phyloP scores from a whole-genome alignment of 2,113 vertebrate genomes.

The Pachycephala philippinensis region DNA sequence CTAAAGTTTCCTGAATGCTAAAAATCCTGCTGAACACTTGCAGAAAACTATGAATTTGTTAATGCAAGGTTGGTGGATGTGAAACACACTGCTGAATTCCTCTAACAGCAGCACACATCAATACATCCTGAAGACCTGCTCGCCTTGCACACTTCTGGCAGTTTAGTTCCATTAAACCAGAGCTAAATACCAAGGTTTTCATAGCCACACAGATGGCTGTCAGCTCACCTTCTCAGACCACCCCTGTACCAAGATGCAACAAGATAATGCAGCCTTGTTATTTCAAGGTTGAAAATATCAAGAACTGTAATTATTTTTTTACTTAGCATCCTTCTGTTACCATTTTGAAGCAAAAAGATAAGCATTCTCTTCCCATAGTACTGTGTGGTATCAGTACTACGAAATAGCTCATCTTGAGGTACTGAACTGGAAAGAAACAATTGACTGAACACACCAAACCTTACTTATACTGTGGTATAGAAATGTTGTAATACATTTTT shows the following conservation, averaged over 20 bases:
- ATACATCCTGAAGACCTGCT: background rate
- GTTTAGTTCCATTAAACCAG: background rate
- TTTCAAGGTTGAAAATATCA: background rate
- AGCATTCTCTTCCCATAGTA: background rate
- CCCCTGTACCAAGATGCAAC: background rate
- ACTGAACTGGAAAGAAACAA: background rate
- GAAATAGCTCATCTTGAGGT: background rate
- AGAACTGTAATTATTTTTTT: background rate
- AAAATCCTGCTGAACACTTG: background rate
- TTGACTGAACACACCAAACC: background rate
- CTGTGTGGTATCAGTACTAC: background rate
- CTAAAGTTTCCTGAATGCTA: background rate
- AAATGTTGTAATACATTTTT: background rate
- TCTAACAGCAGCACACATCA: background rate
- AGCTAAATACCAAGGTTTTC: background rate
- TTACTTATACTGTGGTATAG: background rate
- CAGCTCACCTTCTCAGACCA: background rate
- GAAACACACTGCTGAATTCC: background rate
- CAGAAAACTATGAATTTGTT: background rate
- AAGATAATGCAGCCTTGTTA: background rate
- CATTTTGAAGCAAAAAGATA: background rate
- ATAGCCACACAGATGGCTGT: no score
- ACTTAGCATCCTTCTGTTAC: background rate
- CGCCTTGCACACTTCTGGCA: background rate
- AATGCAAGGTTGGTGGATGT: background rate